A percentile compares a stretch with the other conserved stretches of the same genome.
phyloP scores from a whole-genome alignment of 2,888 invertebrate species.

The Cerastis rubricosa region DNA sequence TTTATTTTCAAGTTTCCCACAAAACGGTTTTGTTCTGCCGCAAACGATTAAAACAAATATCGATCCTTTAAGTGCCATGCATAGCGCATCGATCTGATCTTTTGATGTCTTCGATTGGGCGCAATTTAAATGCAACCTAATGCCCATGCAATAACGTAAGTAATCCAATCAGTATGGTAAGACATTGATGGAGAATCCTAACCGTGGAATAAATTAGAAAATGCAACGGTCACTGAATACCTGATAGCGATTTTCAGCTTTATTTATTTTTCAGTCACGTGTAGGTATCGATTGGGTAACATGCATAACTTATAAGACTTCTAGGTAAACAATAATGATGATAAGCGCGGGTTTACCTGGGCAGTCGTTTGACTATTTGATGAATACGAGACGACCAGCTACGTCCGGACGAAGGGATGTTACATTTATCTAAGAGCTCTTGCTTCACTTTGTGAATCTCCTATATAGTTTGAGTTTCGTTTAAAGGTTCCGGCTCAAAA shows the following conservation, averaged over 20 bases:
- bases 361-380: neutral
- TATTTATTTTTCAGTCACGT: slow-evolving; percentile 3
- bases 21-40: neutral
- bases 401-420: neutral
- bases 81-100: neutral
- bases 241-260: neutral
- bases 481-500: neutral
- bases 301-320: slow-evolving; percentile 12
- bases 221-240: neutral
- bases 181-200: neutral
- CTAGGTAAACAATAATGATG: neutral
- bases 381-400: neutral
- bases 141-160: neutral
- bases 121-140: neutral
- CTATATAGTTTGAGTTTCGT: neutral
- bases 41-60: neutral
- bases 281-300: slow-evolving; percentile 10
- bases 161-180: neutral
- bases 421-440: neutral
- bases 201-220: neutral
- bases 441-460: neutral
- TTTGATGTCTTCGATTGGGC: neutral
- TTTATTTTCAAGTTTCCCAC: neutral
- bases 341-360: neutral
- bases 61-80: neutral